Percentiles rank a stretch among this genome's conserved stretches.
phyloP scores from a whole-genome alignment of 1,140 invertebrate species.

The Drosophila oshimai region DNA sequence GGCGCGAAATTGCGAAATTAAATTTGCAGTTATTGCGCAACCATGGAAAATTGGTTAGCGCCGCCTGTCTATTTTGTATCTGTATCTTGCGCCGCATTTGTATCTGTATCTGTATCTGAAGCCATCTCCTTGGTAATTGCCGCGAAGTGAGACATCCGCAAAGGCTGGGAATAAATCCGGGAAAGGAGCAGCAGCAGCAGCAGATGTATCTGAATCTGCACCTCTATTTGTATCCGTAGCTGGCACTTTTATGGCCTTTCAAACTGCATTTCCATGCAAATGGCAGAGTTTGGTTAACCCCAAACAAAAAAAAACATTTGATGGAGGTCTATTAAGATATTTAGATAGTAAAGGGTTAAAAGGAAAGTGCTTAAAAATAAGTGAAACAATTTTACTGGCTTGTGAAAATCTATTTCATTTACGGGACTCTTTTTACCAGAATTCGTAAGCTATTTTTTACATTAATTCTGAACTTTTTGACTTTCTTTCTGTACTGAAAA shows the following conservation, averaged over 20 bases:
- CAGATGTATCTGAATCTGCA: conserved; percentile 2
- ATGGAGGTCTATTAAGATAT: background rate
- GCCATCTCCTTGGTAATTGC: conserved; percentile 37
- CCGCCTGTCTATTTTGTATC: conserved; percentile 27
- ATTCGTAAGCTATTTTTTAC: background rate
- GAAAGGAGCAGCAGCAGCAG: conserved; percentile 11
- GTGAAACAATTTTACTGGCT: background rate
- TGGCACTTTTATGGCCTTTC: conserved; percentile 51
- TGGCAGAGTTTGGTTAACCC: conserved; percentile 58
- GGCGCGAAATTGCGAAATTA: conserved; percentile 79
- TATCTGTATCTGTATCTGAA: conserved; percentile 6
- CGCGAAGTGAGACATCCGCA: conserved; percentile 39
- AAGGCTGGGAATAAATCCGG: conserved; percentile 2
- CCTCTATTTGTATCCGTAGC: conserved; percentile 1
- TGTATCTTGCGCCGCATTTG: background rate
- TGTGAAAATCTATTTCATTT: background rate
- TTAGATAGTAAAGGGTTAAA: background rate
- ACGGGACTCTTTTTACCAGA: background rate
- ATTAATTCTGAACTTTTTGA: background rate
- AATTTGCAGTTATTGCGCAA: conserved; percentile 79
- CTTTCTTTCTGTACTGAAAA: background rate
- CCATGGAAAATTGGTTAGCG: conserved; percentile 76
- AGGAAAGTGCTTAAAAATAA: background rate
- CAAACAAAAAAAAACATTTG: conserved; percentile 7
- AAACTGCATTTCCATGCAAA: conserved; percentile 66